Evolutionary conservation across 92 coral and sea anemone species (phyloP).

Genomic region (Parazoanthus swiftii): DNA sequence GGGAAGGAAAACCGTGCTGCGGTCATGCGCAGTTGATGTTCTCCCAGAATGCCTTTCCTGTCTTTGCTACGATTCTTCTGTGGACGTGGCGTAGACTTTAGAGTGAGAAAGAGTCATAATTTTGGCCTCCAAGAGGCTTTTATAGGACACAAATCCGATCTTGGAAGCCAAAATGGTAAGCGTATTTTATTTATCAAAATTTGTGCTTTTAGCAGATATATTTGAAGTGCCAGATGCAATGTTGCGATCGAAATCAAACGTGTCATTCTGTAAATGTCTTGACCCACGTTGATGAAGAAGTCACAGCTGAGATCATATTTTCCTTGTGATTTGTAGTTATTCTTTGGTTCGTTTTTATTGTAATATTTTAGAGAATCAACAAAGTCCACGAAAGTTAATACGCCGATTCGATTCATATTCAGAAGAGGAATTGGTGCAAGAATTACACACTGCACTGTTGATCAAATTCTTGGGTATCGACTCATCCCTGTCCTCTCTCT

Average conservation of each 20-base stretch:
- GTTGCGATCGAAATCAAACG: constrained; percentile 18
- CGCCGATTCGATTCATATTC: background rate
- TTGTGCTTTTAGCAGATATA: constrained; percentile 1
- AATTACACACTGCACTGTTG: background rate
- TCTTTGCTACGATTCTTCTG: constrained; percentile 77
- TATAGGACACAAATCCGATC: constrained; percentile 40
- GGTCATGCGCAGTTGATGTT: constrained; percentile 64
- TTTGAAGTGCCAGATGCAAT: background rate
- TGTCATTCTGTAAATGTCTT: constrained; percentile 19
- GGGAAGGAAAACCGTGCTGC: background rate
- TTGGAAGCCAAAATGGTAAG: constrained; percentile 82
- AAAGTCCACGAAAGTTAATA: background rate
- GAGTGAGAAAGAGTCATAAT: constrained; percentile 54
- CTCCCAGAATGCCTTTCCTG: constrained; percentile 71
- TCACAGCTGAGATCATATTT: constrained; percentile 37
- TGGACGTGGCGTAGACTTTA: constrained; percentile 91
- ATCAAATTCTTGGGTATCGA: background rate
- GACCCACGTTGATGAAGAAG: constrained; percentile 35
- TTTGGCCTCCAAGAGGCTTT: constrained; percentile 88
- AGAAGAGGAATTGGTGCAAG: background rate
- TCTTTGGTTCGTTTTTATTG: background rate
- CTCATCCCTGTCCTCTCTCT: background rate
- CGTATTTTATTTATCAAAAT: constrained; percentile 13
- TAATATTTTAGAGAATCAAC: background rate
- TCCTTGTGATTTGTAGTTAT: background rate